Percentiles rank a stretch among this genome's conserved stretches.
phyloP scores from a whole-genome alignment of 2,113 vertebrate species.

The Numenius arquata region DNA sequence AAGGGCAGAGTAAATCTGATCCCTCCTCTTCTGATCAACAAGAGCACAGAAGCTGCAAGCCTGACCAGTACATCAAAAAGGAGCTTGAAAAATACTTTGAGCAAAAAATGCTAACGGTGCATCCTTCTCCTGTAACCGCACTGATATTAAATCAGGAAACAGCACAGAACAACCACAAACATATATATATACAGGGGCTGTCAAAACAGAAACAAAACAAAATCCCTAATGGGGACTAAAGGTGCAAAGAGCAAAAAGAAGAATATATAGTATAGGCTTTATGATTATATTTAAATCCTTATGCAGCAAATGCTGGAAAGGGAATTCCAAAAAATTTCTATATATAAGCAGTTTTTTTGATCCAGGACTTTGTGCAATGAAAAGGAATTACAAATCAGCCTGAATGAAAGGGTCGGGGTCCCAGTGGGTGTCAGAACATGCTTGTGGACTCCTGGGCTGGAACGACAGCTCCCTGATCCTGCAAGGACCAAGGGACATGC shows the following conservation, averaged over 20 bases:
- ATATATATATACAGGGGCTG: slow-evolving; percentile 75
- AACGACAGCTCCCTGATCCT: neutral
- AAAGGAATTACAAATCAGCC: slow-evolving; percentile 39
- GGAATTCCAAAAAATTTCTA: slow-evolving; percentile 24
- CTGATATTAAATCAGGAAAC: slow-evolving; percentile 84
- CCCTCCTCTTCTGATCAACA: slow-evolving; percentile 60
- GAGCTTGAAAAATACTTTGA: slow-evolving; percentile 80
- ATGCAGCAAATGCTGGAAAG: slow-evolving; percentile 7
- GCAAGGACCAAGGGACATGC: neutral
- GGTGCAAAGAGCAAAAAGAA: slow-evolving; percentile 67
- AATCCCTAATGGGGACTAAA: slow-evolving; percentile 72
- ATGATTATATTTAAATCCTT: slow-evolving; percentile 57
- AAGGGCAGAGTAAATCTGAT: slow-evolving; percentile 36
- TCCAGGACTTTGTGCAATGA: slow-evolving; percentile 17
- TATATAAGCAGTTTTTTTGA: slow-evolving; percentile 25
- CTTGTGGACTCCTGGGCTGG: neutral
- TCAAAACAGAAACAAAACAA: slow-evolving; percentile 76
- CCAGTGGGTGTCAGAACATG: neutral
- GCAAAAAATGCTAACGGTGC: slow-evolving; percentile 82
- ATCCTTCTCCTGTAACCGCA: slow-evolving; percentile 71
- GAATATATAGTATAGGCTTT: neutral
- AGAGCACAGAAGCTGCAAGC: slow-evolving; percentile 72
- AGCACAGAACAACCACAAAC: slow-evolving; percentile 71
- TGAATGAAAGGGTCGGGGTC: neutral
- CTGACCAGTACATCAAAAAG: slow-evolving; percentile 79